These are phyloP conservation scores for Eupithecia dodoneata DNA, from an alignment of 2,888 invertebrate genomes.

Conservation along the genomic window DNA sequence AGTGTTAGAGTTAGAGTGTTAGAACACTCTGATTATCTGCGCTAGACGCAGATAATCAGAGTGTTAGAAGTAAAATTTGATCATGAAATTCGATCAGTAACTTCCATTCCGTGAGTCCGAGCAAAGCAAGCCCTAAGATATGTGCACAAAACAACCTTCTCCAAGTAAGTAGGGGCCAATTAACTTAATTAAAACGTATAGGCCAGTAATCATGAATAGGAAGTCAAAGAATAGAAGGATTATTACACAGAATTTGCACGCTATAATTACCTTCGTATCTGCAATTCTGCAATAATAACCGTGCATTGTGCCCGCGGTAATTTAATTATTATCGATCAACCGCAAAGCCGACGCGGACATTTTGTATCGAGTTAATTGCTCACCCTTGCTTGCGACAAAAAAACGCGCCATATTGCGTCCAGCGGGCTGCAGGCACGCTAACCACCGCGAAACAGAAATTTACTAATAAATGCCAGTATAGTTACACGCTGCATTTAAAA, in stretches of 20 bases:
- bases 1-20: too few relatives aligned
- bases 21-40: neutral
- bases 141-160: neutral
- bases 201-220: neutral
- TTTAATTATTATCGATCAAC: slow-evolving; percentile 66
- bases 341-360: slow-evolving; percentile 72
- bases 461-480: slow-evolving; percentile 78
- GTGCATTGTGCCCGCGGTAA: slow-evolving; percentile 48
- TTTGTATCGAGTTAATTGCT: slow-evolving; percentile 78
- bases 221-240: neutral
- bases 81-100: neutral
- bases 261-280: slow-evolving; percentile 16
- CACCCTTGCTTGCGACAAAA: slow-evolving; percentile 74
- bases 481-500: slow-evolving; percentile 83
- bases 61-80: too few relatives aligned
- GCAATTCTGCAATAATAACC: slow-evolving; percentile 29
- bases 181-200: neutral
- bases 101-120: neutral
- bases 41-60: too few relatives aligned
- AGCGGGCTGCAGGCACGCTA: slow-evolving; percentile 65
- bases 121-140: neutral
- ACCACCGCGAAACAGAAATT: slow-evolving; percentile 83
- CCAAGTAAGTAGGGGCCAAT: neutral
- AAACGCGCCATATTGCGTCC: slow-evolving; percentile 81
- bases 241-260: slow-evolving; percentile 18